Conservation (phyloP, 2,888 invertebrate species). For the Pristionchus japonicus region DNA sequence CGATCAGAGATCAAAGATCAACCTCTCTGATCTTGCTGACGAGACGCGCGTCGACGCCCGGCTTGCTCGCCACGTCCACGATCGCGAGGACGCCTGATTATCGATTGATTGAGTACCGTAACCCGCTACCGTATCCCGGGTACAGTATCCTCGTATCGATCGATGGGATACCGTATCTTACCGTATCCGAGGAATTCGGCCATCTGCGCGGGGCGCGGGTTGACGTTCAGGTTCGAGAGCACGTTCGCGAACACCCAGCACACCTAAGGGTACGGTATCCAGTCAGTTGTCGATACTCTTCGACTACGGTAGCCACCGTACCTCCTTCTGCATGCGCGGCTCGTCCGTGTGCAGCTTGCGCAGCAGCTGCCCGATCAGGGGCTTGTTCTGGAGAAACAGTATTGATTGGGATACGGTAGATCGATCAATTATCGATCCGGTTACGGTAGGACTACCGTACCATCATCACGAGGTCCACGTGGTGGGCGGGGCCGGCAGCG, state of each 20-base stretch:
- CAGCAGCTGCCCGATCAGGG: neutral
- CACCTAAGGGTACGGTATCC: neutral
- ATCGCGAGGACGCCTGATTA: slow-evolving; percentile 13
- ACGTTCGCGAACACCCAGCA: slow-evolving; percentile 27
- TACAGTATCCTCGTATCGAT: no score
- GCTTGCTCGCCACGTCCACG: neutral
- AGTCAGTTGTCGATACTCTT: neutral
- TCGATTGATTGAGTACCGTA: neutral
- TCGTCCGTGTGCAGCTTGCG: neutral
- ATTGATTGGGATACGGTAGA: neutral
- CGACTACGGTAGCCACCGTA: neutral
- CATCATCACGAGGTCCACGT: slow-evolving; percentile 19
- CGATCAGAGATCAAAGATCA: neutral
- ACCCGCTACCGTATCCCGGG: neutral
- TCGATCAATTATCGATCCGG: neutral
- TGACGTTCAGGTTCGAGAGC: slow-evolving; percentile 4
- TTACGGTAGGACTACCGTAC: neutral
- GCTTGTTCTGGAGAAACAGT: neutral
- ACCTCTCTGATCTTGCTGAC: slow-evolving; percentile 43
- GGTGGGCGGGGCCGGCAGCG: slow-evolving; percentile 40
- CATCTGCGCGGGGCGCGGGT: neutral
- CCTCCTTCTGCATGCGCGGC: slow-evolving; percentile 2
- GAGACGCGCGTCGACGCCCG: neutral
- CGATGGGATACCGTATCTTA: neutral
- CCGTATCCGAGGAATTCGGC: slow-evolving; percentile 7